Percentiles rank a stretch among this genome's conserved stretches.
phyloP scores from a whole-genome alignment of 1,140 invertebrate genomes.

The Ditylenchus dipsaci region DNA sequence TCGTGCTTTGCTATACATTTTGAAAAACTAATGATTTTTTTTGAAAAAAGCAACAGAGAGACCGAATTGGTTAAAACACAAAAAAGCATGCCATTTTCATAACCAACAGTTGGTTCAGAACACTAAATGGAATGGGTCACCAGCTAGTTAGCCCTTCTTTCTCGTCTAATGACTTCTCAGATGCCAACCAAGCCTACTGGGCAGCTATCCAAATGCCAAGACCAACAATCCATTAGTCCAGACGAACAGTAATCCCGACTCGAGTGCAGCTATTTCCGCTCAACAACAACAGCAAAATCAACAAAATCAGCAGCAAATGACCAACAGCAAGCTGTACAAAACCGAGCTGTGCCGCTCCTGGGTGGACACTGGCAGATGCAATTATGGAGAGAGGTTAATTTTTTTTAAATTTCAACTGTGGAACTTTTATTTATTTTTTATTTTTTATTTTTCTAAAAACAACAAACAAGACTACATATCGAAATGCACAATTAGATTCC shows the following conservation, averaged over 20 bases:
- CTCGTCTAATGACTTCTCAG: not conserved
- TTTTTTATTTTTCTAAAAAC: too few relatives aligned
- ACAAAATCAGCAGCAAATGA: conserved; percentile 37
- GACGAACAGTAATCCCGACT: not conserved
- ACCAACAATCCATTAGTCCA: not conserved
- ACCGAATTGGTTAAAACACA: too few relatives aligned
- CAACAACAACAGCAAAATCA: conserved; percentile 15
- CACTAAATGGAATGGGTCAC: not conserved
- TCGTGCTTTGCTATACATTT: not conserved
- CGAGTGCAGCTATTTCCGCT: not conserved
- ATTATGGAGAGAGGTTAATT: conserved; percentile 52
- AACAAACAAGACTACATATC: too few relatives aligned
- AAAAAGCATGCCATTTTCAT: too few relatives aligned
- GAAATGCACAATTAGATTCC: too few relatives aligned
- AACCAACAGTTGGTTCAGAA: not conserved
- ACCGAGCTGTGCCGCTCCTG: conserved; percentile 54
- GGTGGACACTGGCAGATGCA: conserved; percentile 56
- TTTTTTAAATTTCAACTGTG: conserved; percentile 12
- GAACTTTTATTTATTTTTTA: too few relatives aligned
- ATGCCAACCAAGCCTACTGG: not conserved
- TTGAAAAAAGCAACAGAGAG: not conserved
- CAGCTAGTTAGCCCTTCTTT: not conserved
- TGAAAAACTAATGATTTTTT: not conserved
- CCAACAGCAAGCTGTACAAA: conserved; percentile 56
- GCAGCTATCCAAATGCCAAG: not conserved